Evolutionary conservation across 2,888 invertebrate species (phyloP).

Genomic region (Philereme vetulata): DNA sequence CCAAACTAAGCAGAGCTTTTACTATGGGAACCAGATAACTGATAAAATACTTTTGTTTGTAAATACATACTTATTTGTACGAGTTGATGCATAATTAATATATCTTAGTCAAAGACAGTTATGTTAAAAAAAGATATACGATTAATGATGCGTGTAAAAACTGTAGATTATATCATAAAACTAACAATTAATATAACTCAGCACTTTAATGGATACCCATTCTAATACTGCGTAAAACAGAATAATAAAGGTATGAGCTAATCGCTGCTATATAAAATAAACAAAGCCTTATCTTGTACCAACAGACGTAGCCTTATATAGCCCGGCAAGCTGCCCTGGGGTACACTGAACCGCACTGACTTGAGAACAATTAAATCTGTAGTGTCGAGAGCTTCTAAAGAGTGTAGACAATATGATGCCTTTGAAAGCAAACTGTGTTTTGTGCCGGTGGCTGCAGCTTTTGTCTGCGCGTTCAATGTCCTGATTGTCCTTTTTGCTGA

Average conservation of each 20-base stretch:
- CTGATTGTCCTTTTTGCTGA: slow-evolving; percentile 4
- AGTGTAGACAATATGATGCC: slow-evolving; percentile 15
- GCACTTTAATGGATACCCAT: not conserved
- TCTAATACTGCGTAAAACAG: slow-evolving; percentile 42
- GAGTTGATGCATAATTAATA: too few relatives aligned
- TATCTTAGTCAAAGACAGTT: too few relatives aligned
- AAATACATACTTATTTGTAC: too few relatives aligned
- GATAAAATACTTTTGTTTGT: too few relatives aligned
- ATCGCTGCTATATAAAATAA: slow-evolving; percentile 67
- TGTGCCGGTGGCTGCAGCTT: slow-evolving; percentile 5
- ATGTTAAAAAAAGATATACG: too few relatives aligned
- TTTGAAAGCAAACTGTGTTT: slow-evolving; percentile 17
- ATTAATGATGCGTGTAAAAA: too few relatives aligned
- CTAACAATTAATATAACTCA: not conserved
- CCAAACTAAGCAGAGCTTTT: too few relatives aligned
- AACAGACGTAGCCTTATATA: slow-evolving; percentile 67
- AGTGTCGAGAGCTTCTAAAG: slow-evolving; percentile 18
- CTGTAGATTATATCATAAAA: too few relatives aligned
- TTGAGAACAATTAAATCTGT: slow-evolving; percentile 51
- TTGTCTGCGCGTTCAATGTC: slow-evolving; percentile 13
- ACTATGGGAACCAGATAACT: too few relatives aligned
- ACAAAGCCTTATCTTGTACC: slow-evolving; percentile 70
- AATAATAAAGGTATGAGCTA: slow-evolving; percentile 53
- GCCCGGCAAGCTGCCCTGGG: slow-evolving; percentile 55
- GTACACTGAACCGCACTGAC: slow-evolving; percentile 47